phyloP scores from a whole-genome alignment of 2,888 invertebrate species.

The Mythimna ferrago region DNA sequence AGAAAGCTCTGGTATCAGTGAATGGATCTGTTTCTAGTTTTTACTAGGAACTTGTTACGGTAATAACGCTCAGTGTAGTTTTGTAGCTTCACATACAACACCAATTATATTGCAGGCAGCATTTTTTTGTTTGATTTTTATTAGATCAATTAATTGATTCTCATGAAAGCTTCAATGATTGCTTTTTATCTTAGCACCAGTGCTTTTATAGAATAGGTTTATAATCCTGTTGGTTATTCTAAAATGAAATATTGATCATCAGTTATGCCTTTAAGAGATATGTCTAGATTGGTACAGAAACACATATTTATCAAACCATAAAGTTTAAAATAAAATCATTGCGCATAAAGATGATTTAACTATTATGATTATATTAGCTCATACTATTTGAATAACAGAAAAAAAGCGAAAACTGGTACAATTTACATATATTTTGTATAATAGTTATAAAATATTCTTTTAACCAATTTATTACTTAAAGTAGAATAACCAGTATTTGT shows the following conservation, averaged over 20 bases:
- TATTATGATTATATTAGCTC: constrained; percentile 16
- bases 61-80: constrained; percentile 14
- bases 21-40: constrained; percentile 64
- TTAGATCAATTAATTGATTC: not conserved
- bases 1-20: constrained; percentile 68
- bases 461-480: not conserved
- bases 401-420: constrained; percentile 14
- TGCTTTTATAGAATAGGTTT: no score
- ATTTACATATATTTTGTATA: constrained; percentile 27
- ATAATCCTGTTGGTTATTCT: not conserved
- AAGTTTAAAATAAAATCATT: constrained; percentile 4
- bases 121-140: constrained; percentile 1
- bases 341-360: constrained; percentile 12
- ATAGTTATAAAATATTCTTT: constrained; percentile 11
- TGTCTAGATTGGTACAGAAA: not conserved
- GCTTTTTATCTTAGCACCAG: not conserved
- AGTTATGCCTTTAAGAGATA: not conserved
- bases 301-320: not conserved
- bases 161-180: not conserved
- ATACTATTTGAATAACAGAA: constrained; percentile 8
- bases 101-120: constrained; percentile 12
- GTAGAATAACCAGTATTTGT: constrained; percentile 11
- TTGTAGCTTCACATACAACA: constrained; percentile 11
- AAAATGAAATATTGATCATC: not conserved
- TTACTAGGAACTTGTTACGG: constrained; percentile 43